phyloP scores from a whole-genome alignment of 2,113 vertebrate species.

The Python bivittatus region DNA sequence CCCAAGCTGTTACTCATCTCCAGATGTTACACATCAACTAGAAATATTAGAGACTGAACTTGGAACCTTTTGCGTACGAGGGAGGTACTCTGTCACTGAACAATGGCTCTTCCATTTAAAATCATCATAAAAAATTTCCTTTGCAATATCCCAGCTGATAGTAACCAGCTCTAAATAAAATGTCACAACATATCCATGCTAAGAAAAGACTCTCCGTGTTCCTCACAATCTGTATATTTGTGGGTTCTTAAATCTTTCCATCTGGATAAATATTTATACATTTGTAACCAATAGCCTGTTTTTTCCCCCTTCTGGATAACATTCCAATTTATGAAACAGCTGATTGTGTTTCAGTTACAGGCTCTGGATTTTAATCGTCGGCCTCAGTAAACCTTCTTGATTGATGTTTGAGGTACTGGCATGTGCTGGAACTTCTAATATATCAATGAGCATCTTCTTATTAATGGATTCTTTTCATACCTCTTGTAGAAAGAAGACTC shows the following conservation, averaged over 20 bases:
- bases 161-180: neutral
- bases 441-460: constrained; percentile 44
- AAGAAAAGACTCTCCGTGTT: constrained; percentile 52
- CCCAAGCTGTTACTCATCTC: no score
- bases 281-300: constrained; percentile 64
- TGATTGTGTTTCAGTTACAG: constrained; percentile 55
- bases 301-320: neutral
- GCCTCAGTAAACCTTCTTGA: constrained; percentile 27
- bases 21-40: neutral
- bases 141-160: neutral
- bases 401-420: neutral
- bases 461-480: constrained; percentile 58
- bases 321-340: constrained; percentile 58
- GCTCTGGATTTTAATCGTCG: constrained; percentile 23
- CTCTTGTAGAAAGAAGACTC: constrained; percentile 90
- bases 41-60: neutral
- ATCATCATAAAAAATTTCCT: neutral
- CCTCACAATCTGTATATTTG: constrained; percentile 51
- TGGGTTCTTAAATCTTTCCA: constrained; percentile 66
- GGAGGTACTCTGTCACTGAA: neutral
- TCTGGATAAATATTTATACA: constrained; percentile 70
- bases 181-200: neutral
- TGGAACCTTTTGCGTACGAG: neutral
- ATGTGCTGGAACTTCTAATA: constrained; percentile 46
- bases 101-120: neutral